Evolutionary conservation across 2,888 invertebrate genomes (phyloP), one percentile per base, ranked within the genome.

Genomic region (Orchesella flavescens): DNA sequence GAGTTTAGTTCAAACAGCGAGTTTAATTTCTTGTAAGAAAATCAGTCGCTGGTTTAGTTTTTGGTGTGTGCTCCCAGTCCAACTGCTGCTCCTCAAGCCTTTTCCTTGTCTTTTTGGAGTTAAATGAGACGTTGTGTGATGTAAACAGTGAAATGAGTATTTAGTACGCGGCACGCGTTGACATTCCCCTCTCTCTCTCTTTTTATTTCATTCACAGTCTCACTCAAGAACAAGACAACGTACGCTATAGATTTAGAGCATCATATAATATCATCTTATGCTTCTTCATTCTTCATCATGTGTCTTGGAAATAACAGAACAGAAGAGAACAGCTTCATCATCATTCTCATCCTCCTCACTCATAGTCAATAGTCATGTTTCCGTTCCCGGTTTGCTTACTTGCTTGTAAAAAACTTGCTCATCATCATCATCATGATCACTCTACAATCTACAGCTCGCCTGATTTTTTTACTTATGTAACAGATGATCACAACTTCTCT

Each of bases 141-240:
- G 72, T 59, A 73, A 77, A 78, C 57, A 68, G 78, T 59, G 44
- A 63, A 34, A 53, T 61, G 61, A 55, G 46, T 76, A 68, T 53
- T 80, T 80, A 53, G 55, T 74, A 59, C 53, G 69, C 76, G 84
- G 87, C 87, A 87, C 86, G 87, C 87, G 87, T 86, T 87, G 86
- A 87, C 85, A 86, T 86, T 85, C 85, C 77, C 71, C 71, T 24
- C 43, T 55, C 13, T 34, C 44, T 34, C 57, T 43, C 66, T 59
- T 78, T 61, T 72, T 53, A 34, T 57, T 17, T 19, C 57, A 17
- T 57, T 13, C 19, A 71, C 53, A 19, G 55, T n/a, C n/a, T n/a
- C n/a, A n/a, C n/a, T n/a, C n/a, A n/a, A n/a, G n/a, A n/a, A n/a
- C n/a, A n/a, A n/a, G n/a, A n/a, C n/a, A n/a, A n/a, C n/a, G n/a